These are phyloP conservation scores for Calcarius lapponicus DNA, from an alignment of 2,797 vertebrate species.

Conservation along the genomic window DNA sequence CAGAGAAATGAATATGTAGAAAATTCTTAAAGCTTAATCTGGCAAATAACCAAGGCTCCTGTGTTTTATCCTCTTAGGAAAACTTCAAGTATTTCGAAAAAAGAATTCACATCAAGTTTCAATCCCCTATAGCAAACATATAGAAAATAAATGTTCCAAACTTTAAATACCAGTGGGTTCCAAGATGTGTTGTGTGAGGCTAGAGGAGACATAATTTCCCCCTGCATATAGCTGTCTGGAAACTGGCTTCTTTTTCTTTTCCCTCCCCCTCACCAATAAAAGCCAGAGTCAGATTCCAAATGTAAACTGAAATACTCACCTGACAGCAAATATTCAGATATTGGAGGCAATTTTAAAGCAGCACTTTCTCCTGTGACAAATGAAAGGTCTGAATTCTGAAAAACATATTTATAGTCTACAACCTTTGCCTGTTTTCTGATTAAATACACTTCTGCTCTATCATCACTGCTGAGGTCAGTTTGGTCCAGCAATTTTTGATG, in stretches of 20 bases:
- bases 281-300: not conserved
- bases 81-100: not conserved
- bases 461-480: not conserved
- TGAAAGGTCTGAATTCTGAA: not conserved
- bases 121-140: not conserved
- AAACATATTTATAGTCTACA: not conserved
- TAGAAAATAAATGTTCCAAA: not conserved
- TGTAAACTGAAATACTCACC: not conserved
- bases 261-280: not conserved
- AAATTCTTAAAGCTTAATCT: not conserved
- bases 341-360: not conserved
- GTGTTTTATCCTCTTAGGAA: not conserved
- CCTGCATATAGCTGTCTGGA: not conserved
- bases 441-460: constrained; percentile 6
- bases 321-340: not conserved
- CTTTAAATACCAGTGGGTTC: not conserved
- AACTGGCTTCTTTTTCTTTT: not conserved
- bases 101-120: not conserved
- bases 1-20: not conserved
- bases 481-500: not conserved
- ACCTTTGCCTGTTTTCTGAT: not conserved
- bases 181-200: not conserved
- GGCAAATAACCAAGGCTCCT: not conserved
- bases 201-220: not conserved
- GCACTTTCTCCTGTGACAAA: not conserved